Evolutionary conservation across 2,797 vertebrate genomes (phyloP).

Genomic region (Rhinatrema bivittatum): DNA sequence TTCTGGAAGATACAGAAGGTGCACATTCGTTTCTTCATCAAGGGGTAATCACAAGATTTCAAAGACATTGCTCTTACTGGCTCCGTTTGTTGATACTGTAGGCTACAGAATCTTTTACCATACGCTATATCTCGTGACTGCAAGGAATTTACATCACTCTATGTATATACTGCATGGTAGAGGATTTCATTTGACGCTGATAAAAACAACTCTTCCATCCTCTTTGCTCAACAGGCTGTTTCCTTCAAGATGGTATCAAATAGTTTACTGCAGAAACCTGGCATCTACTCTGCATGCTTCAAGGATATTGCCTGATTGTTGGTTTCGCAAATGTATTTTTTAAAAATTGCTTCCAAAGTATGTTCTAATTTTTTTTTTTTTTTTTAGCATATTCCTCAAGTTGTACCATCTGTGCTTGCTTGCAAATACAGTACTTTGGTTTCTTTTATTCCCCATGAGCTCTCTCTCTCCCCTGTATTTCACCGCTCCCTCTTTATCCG

Average conservation of each 20-base stretch:
- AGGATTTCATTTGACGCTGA: not conserved
- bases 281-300: conserved; percentile 21
- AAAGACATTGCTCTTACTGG: too few species aligned
- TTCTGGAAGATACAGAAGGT: too few species aligned
- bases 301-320: conserved; percentile 18
- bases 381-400: conserved; percentile 3
- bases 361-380: conserved; percentile 12
- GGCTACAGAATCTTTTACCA: too few species aligned
- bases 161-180: not conserved
- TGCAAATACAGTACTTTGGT: conserved; percentile 6
- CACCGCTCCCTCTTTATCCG: too few species aligned
- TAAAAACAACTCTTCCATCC: not conserved
- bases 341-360: conserved; percentile 1
- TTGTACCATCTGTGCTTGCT: conserved; percentile 17
- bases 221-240: not conserved
- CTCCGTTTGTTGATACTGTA: too few species aligned
- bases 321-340: conserved; percentile 14
- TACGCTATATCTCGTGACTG: too few species aligned
- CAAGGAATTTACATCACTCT: too few species aligned
- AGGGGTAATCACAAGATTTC: too few species aligned
- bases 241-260: not conserved
- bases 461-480: too few species aligned
- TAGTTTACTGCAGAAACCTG: conserved; percentile 7
- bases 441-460: too few species aligned
- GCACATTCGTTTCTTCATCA: too few species aligned